Base-by-base conservation (phyloP, 2,797 vertebrate genomes). In the Florisuga fusca region DNA sequence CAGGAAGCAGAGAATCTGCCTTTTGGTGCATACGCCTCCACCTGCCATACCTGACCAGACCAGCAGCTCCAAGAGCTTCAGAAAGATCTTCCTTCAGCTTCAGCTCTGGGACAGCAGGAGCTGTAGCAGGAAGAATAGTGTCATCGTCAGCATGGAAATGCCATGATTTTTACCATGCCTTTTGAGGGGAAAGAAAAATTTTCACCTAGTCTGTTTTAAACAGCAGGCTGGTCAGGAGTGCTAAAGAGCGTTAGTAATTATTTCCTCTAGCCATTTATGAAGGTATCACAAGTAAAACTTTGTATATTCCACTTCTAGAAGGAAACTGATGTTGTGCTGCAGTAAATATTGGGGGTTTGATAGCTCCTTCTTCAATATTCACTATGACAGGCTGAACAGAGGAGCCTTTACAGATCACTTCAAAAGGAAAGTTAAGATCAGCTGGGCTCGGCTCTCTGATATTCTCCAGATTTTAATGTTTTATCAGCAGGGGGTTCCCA, bases 391-490 rank as follows among this genome's bases (percentile, higher is more conserved):
- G 20, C 41, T 81, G 45, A 20, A 66, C 59, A 86, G 41, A 72
- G 16, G 31, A 84, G 45, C 38, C 23, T 77, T 69, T 67, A 27
- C 55, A 53, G 51, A 74, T 57, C 16, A 51, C 83, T 92, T 94
- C n/a, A 89, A 93, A 93, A 72, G 10, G 34, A 68, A 88, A 54
- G 54, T 41, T 75, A 72, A 74, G 29, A 80, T 90, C 74, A 90
- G 53, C 57, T 83, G 36, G 23, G 73, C 58, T 77, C 43, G 43
- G 23, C 23, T 77, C 5, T 83, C 72, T 67, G 26, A 33, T 88
- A 46, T 27, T 68, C 41, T 84, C 67, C 81, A 87, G 72, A 80
- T 92, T 93, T 94, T 61, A 58, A 72, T 80, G 46, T 72, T 93
- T 85, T 90, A 61, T 77, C 85, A 74, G 25, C 59, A 80, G 90